These are phyloP conservation scores for Serranochromis macrocephalus DNA, from an alignment of 2,113 vertebrate genomes.

Conservation along the genomic window DNA sequence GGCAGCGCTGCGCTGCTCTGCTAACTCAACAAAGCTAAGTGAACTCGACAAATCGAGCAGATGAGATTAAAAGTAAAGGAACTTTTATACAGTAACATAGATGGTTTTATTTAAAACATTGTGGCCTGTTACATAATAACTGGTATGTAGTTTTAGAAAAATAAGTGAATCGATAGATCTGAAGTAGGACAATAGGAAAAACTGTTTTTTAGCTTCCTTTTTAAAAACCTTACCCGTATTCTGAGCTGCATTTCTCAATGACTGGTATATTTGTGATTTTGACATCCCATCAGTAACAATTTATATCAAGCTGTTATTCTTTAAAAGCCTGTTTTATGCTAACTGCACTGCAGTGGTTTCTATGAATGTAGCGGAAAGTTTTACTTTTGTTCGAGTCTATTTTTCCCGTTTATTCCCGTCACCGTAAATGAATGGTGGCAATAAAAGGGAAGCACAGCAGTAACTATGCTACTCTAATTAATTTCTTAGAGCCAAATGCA, in stretches of 20 bases:
- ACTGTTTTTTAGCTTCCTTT: background rate
- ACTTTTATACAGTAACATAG: background rate
- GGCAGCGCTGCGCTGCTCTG: background rate
- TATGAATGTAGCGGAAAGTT: background rate
- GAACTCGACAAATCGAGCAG: background rate
- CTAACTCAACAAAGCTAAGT: background rate
- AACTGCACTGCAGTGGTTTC: background rate
- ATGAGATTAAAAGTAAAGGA: background rate
- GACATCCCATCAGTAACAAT: background rate
- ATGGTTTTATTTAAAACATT: background rate
- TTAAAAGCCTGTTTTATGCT: background rate
- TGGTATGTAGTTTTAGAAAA: background rate
- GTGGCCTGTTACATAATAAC: background rate
- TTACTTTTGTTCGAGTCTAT: background rate
- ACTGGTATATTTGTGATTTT: background rate
- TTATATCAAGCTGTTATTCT: background rate
- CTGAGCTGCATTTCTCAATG: background rate
- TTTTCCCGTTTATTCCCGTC: background rate
- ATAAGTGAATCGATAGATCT: background rate
- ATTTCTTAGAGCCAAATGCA: background rate
- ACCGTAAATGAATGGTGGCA: background rate
- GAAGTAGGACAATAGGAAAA: background rate
- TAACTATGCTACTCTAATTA: background rate
- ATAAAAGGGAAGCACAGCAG: background rate
- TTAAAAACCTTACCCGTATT: background rate